Evolutionary conservation across 2,888 invertebrate species (phyloP).

Genomic region (Allacma fusca): DNA sequence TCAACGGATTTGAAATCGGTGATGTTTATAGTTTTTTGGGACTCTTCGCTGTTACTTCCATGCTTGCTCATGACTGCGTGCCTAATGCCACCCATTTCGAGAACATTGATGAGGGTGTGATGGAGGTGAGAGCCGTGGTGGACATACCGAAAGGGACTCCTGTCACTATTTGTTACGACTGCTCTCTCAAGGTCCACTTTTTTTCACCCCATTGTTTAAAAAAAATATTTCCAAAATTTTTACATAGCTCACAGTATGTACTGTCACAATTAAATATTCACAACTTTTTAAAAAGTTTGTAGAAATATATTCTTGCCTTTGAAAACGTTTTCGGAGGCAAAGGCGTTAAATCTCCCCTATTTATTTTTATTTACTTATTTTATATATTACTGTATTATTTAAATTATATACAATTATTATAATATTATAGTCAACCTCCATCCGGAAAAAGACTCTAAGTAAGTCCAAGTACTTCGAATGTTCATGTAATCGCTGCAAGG

Average conservation of each 20-base stretch:
- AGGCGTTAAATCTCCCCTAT: no score
- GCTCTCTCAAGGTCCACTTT: constrained; percentile 51
- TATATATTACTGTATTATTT: no score
- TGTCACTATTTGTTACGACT: constrained; percentile 58
- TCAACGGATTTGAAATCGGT: constrained; percentile 60
- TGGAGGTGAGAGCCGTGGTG: constrained; percentile 57
- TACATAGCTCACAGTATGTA: no score
- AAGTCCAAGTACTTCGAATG: constrained; percentile 59
- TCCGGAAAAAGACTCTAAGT: constrained; percentile 48
- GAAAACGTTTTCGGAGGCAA: no score
- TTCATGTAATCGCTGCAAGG: constrained; percentile 54
- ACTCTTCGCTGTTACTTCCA: constrained; percentile 55
- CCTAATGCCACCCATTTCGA: constrained; percentile 59
- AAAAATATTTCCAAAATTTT: no score
- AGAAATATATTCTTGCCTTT: no score
- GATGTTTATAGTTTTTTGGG: constrained; percentile 56
- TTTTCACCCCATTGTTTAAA: no score
- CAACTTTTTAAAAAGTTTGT: no score
- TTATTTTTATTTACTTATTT: no score
- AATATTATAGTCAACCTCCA: constrained; percentile 48
- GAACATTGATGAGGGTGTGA: constrained; percentile 52
- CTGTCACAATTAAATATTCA: no score
- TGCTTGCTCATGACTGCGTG: constrained; percentile 59
- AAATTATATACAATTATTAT: background rate
- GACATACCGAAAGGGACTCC: constrained; percentile 56